Percentiles rank a stretch among this genome's conserved stretches.
Conservation (phyloP, 2,888 invertebrate species). For the Toxonevra muliebris region DNA sequence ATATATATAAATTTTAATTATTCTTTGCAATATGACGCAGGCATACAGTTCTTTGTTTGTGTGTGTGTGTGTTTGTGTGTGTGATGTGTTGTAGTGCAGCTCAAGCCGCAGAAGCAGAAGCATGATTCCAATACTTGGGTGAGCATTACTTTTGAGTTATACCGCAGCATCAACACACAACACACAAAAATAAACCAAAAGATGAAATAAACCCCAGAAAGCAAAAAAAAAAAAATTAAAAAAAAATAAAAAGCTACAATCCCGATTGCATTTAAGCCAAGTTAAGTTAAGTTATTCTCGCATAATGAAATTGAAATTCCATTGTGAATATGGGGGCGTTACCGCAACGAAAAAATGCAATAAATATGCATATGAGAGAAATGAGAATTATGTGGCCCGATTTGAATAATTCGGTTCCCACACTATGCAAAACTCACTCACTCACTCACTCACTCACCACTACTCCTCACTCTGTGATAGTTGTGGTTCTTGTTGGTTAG, state of each 20-base stretch:
- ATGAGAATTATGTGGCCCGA: slow-evolving; percentile 43
- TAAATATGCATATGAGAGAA: slow-evolving; percentile 62
- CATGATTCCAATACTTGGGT: no score
- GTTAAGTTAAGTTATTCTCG: not conserved
- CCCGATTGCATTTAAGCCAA: slow-evolving; percentile 23
- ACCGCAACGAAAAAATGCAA: slow-evolving; percentile 62
- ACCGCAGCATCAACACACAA: no score
- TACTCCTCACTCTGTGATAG: slow-evolving; percentile 34
- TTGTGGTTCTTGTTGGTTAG: slow-evolving; percentile 15
- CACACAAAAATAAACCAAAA: not conserved
- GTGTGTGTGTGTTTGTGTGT: no score
- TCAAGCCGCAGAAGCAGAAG: no score
- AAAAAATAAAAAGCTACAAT: slow-evolving; percentile 27
- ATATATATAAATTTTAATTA: slow-evolving; percentile 57
- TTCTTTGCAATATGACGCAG: slow-evolving; percentile 43
- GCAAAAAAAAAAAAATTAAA: slow-evolving; percentile 17
- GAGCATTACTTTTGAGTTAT: no score
- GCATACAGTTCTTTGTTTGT: no score
- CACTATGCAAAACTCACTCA: slow-evolving; percentile 41
- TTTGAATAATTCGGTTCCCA: slow-evolving; percentile 63
- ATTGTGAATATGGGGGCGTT: slow-evolving; percentile 60
- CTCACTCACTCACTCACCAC: slow-evolving; percentile 14
- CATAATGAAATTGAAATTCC: slow-evolving; percentile 62
- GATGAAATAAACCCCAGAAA: no score
- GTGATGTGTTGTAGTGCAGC: no score